Evolutionary conservation across 2,888 invertebrate genomes (phyloP).

Genomic region (Tetropium fuscum): DNA sequence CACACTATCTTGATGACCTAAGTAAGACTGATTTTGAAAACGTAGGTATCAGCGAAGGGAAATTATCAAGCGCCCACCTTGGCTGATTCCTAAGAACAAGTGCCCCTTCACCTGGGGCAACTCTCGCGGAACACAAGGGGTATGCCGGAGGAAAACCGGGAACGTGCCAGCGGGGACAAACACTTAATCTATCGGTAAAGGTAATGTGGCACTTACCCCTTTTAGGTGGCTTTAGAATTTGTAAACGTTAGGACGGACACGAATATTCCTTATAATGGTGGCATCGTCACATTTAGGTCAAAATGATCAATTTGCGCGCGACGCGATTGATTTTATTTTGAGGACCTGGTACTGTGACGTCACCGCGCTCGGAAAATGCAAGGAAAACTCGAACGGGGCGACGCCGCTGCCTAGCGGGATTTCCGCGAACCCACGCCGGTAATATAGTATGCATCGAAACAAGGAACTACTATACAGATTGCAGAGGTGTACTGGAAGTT

Average conservation of each 20-base stretch:
- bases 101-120: conserved; percentile 9
- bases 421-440: neutral
- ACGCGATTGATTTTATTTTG: conserved; percentile 57
- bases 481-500: no score
- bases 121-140: neutral
- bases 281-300: conserved; percentile 64
- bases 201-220: conserved; percentile 35
- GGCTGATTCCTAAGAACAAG: conserved; percentile 1
- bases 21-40: no score
- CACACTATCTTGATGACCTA: no score
- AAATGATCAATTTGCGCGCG: conserved; percentile 60
- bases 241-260: conserved; percentile 58
- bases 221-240: conserved; percentile 31
- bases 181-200: neutral
- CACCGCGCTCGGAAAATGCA: conserved; percentile 41
- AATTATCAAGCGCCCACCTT: no score
- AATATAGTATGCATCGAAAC: neutral
- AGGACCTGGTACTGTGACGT: conserved; percentile 54
- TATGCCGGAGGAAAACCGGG: neutral
- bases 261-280: conserved; percentile 62
- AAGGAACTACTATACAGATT: no score
- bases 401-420: conserved; percentile 28
- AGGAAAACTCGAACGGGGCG: conserved; percentile 44
- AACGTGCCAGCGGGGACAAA: neutral
- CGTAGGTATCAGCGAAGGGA: no score